Base-by-base conservation (phyloP, 1,140 invertebrate genomes). In the Drosophila pseudoananassae region DNA sequence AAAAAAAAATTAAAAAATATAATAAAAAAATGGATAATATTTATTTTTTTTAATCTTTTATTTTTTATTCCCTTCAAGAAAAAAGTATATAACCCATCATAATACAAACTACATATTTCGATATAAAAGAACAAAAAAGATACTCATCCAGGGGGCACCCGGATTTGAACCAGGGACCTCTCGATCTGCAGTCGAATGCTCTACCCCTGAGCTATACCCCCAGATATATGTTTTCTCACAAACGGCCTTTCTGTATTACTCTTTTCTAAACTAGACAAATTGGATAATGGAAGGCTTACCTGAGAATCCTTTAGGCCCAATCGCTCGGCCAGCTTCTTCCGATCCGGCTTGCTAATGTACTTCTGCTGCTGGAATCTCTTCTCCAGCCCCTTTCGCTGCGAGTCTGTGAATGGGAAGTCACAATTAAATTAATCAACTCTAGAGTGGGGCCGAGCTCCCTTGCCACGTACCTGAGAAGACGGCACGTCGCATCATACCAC, bases 331-430 rank as follows among this genome's bases (percentile, higher is more conserved):
- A 99, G 92, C 90, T 99, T 98, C 92, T 98, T 97, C 87, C 98
- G 94, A 92, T 99, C 98, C 0, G 98, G 98, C 92, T 99, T 99
- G 61, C 97, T 98, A 85, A 99, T 99, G 92, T 99, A 99, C 92
- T 99, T 99, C 92, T 99, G 98, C n/a, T 98, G 94, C 92, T 98
- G 97, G 92, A 99, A 99, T 78, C 98, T 92, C 76, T 98, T 96
- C 92, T 99, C 98, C 52, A 99, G 93, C 0, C 98, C 98, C 77
- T 98, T 97, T 52, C 98, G 93, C 90, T 99, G 98, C 0, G 98
- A 94, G 90, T 98, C 98, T 50, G 97, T n/a, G 92, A 97, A 97
- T 15, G 36, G 36, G n/a, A 27, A n/a, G 31, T 6, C n/a, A 53
- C 36, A 61, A 38, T 83, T 50, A 53, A 54, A 12, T 64, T 7